Evolutionary conservation across 2,888 invertebrate genomes (phyloP), one percentile per base, ranked within the genome.

Genomic region (Agapetus fuscipes): DNA sequence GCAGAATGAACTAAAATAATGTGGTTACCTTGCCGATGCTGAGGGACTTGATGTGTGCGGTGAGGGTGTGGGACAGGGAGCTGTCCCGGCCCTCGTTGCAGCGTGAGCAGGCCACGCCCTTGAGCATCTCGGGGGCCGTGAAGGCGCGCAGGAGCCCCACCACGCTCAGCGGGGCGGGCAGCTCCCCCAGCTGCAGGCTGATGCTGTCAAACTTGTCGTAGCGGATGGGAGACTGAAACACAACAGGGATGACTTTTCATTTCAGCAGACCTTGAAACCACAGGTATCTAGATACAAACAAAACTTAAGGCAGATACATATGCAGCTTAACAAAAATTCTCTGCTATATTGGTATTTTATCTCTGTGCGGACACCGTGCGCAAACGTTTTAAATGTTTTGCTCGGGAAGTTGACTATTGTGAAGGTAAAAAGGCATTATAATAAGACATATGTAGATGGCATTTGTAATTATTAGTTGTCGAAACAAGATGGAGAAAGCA

Each of bases 151-250:
- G 66, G 31, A 90, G 66, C 46, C 83, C 81, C 55, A 76, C 76
- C 38, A 81, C 67, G 0, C 74, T 72, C 30, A 74, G 58, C 2
- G 77, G 75, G 1, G 66, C 62, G 40, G 72, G 71, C 2, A 74
- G 72, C 46, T 74, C 71, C 4, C 87, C 82, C 55, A 91, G 66
- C 12, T 83, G 82, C 32, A 94, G 62, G 0, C 91, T 88, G 30
- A 94, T 69, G 56, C 87, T 88, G 63, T 93, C 91, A 56, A 93
- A 88, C 56, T 88, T 87, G 60, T 94, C 93, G 58, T 90, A 89
- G 15, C 85, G 80, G n/a, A 91, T 83, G 1, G 88, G 80, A 46
- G 85, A 85, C 82, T 89, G 68, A 7, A 64, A 61, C 47, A 51
- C 39, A 49, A 45, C 35, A 37, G n/a, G n/a, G n/a, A n/a, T n/a